A percentile compares a stretch with the other conserved stretches of the same genome.
These are phyloP conservation scores for Rhodinocichla rosea DNA, from an alignment of 2,113 vertebrate species.

Conservation along the genomic window DNA sequence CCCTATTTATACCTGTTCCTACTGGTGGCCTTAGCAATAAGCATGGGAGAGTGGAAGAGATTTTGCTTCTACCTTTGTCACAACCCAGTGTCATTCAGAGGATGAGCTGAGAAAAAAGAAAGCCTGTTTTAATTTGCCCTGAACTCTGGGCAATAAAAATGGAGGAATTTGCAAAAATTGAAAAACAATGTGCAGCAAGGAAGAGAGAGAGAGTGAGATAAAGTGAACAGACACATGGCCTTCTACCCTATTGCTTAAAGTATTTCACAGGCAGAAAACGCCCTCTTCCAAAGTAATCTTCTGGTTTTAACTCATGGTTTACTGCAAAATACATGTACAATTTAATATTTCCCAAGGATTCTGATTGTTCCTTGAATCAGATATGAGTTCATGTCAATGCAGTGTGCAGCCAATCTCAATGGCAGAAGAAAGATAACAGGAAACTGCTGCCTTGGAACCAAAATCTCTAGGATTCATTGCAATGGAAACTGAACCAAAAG, in stretches of 20 bases:
- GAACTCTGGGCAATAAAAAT: background rate
- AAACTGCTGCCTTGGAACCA: background rate
- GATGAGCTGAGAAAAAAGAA: background rate
- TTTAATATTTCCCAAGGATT: background rate
- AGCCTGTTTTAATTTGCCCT: background rate
- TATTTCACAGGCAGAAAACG: background rate
- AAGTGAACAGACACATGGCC: accelerated
- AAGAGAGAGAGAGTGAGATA: background rate
- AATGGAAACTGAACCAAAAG: background rate
- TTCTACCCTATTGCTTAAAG: background rate
- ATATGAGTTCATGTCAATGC: background rate
- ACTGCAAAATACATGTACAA: background rate
- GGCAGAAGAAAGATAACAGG: background rate
- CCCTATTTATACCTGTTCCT: background rate
- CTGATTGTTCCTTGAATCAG: background rate
- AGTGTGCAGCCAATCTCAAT: background rate
- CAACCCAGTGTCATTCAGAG: background rate
- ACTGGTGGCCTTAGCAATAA: background rate
- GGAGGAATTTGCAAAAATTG: background rate
- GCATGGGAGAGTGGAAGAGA: background rate
- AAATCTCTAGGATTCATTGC: background rate
- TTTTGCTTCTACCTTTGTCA: background rate
- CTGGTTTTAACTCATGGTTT: background rate
- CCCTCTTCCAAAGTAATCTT: background rate
- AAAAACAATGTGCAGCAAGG: background rate